Evolutionary conservation across 2,797 vertebrate genomes (phyloP), one percentile per base, ranked within the genome.

Genomic region (Epinephelus awoara): DNA sequence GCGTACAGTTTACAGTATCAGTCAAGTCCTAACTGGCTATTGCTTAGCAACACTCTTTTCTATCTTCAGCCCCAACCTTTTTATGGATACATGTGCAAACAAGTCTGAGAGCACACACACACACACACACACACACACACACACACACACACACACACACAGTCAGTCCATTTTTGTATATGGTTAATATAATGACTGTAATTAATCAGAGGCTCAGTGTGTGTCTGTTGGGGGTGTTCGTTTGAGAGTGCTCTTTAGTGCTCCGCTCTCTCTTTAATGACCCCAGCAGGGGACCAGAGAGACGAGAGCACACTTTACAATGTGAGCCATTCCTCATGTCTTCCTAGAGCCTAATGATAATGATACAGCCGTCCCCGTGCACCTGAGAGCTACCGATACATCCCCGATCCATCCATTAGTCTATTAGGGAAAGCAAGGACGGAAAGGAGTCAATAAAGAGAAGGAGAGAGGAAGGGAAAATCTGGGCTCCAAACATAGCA

Each of bases 41-140:
- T 90, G 89, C 93, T 87, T 88, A 90, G 92, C 91, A 93, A 94
- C 90, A 75, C 77, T 80, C 76, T 77, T 72, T 49, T 79, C 34
- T 46, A 57, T 80, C 59, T 73, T 72, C 51, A 62, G 61, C 38
- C 29, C 62, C 58, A 79, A 73, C 74, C 73, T 89, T 87, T 87
- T 77, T 57, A 85, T 79, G 55, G 64, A 57, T 55, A 44, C 61
- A 56, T n/a, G 6, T 62, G 40, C 67, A 85, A 81, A 88, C 70
- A 83, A 74, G 29, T 58, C 64, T 14, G 51, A 23, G 14, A 59
- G 25, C 54, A 19, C 18, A 13, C 75, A 55, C 51, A 23, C 56
- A 42, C 50, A 64, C 50, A 42, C 49, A 51, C 40, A 23, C 18
- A 19, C 54, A 67, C 38, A 38, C 6, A 27, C 27, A 27, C 27